These are phyloP conservation scores for Trichonephila clavipes DNA, from an alignment of 1,140 invertebrate species.

Conservation along the genomic window DNA sequence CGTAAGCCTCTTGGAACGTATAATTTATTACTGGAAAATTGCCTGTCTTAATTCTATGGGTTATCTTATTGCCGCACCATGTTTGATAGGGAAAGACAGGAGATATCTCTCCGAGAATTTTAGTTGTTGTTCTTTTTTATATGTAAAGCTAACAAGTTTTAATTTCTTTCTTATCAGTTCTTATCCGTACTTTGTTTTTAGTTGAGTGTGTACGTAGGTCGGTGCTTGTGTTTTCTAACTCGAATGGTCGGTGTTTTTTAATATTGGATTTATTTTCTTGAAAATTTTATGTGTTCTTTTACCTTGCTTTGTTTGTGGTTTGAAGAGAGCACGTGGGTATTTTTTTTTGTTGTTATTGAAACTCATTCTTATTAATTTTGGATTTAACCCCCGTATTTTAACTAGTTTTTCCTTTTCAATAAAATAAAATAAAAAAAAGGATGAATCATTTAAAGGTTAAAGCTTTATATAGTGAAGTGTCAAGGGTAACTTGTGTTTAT, in stretches of 20 bases:
- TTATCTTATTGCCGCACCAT: conserved; percentile 17
- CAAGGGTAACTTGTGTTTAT: too few species aligned
- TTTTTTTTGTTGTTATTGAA: too few species aligned
- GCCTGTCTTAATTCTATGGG: conserved; percentile 32
- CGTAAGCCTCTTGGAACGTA: background rate
- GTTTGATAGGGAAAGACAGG: background rate
- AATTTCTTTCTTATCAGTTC: conserved; percentile 2
- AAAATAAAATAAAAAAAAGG: too few species aligned
- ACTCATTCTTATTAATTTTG: too few species aligned
- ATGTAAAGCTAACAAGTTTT: conserved; percentile 24
- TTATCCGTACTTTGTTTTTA: background rate
- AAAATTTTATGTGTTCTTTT: too few species aligned
- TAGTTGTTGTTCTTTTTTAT: background rate
- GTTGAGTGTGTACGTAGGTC: background rate
- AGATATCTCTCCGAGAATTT: background rate
- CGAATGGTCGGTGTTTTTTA: background rate
- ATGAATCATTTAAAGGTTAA: too few species aligned
- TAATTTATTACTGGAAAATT: conserved; percentile 50
- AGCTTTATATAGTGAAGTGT: too few species aligned
- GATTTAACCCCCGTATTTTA: too few species aligned
- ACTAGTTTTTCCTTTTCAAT: too few species aligned
- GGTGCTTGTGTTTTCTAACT: background rate
- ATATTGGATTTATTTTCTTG: too few species aligned
- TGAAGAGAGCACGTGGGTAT: too few species aligned
- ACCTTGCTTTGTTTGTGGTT: too few species aligned